Evolutionary conservation across 2,888 invertebrate genomes (phyloP), one percentile per base, ranked within the genome.

Genomic region (Choristoneura rosaceana): DNA sequence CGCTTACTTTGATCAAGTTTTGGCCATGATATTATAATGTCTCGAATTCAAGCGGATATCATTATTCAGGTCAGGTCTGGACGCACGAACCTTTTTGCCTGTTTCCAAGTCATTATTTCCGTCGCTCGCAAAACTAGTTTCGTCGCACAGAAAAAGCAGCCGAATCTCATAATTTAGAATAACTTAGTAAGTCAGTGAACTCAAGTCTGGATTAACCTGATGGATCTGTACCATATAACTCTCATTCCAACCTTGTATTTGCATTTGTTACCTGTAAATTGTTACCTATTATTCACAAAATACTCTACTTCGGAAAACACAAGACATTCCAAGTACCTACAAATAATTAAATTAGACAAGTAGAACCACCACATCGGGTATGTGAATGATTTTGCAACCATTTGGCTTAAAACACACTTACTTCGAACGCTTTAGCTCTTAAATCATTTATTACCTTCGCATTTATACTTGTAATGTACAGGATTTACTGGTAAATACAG

Each of bases 121-220:
- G 73, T 73, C 63, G 71, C 55, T 38, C 25, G 50, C 63, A 43
- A 50, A 73, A 73, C 73, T 73, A 68, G 73, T 73, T 73, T 73
- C 55, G 62, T n/a, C 15, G 45, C 41, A 12, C 50, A 73, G 50
- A 73, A 73, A 69, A 69, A 73, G 50, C 59, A n/a, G 50, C 69
- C 68, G 41, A 69, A 73, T 45, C 52, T 64, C 60, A 60, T 63
- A 73, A 60, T 69, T 73, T 73, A 64, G 69, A 69, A 73, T 69
- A 71, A 69, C 59, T 73, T 69, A 73, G 50, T 58, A 69, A 69
- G 73, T 69, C 73, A 60, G 63, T 52, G 69, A 73, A 69, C 73
- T 58, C 34, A 25, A 9, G 59, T 14, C 58, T 43, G 59, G 61
- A 50, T 63, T 60, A 69, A 34, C 34, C 50, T 64, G 34, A 34